These are phyloP conservation scores for Aphis craccivora DNA, from an alignment of 1,140 invertebrate genomes.

Conservation along the genomic window DNA sequence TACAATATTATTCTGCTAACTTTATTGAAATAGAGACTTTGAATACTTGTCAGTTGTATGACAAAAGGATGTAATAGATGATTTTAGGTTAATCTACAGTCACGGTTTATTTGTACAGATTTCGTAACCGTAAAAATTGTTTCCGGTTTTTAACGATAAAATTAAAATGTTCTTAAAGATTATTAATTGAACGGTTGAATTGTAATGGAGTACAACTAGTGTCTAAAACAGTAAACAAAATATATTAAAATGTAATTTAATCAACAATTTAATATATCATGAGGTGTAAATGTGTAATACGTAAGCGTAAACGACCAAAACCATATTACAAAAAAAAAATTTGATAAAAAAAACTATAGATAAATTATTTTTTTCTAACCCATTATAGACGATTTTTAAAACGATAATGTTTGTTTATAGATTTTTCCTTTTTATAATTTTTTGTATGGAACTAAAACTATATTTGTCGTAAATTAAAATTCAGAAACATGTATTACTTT, in stretches of 20 bases:
- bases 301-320: too few species aligned
- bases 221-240: too few species aligned
- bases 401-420: background rate
- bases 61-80: background rate
- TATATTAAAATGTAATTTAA: too few species aligned
- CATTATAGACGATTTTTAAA: too few species aligned
- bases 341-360: too few species aligned
- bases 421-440: background rate
- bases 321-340: too few species aligned
- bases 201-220: too few species aligned
- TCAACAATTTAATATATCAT: too few species aligned
- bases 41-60: background rate
- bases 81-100: background rate
- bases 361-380: too few species aligned
- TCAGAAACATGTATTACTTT: background rate
- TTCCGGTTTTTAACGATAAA: background rate
- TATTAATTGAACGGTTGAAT: background rate
- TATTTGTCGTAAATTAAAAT: background rate
- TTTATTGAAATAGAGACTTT: background rate
- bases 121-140: background rate
- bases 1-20: background rate
- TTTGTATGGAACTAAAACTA: background rate
- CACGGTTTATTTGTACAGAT: background rate
- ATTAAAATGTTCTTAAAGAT: background rate
- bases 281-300: too few species aligned